A percentile compares a stretch with the other conserved stretches of the same genome.
phyloP scores from a whole-genome alignment of 2,113 vertebrate species.

The Xenotilapia longispinis region DNA sequence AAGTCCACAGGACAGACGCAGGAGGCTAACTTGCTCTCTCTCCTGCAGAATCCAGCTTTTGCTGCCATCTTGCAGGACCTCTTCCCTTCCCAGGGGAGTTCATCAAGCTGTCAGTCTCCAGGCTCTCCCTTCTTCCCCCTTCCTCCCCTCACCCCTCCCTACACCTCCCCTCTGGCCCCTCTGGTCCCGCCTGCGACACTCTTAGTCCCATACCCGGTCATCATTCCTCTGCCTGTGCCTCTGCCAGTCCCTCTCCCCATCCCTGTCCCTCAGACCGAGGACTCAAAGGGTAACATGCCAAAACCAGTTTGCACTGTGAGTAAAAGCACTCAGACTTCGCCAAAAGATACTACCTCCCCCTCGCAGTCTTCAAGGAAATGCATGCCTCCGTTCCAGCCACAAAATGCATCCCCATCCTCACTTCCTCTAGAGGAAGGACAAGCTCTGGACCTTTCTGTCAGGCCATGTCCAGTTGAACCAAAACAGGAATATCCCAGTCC shows the following conservation, averaged over 20 bases:
- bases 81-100: slow-evolving; percentile 77
- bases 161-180: slow-evolving; percentile 82
- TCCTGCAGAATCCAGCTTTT: slow-evolving; percentile 86
- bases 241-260: slow-evolving; percentile 89
- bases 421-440: slow-evolving; percentile 75
- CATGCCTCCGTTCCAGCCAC: background rate
- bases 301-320: slow-evolving; percentile 77
- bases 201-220: slow-evolving; percentile 90
- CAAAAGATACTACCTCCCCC: slow-evolving; percentile 52
- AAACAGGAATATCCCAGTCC: slow-evolving; percentile 62
- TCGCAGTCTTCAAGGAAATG: background rate
- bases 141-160: slow-evolving; percentile 77
- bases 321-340: slow-evolving; percentile 81
- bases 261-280: slow-evolving; percentile 77
- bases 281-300: slow-evolving; percentile 75
- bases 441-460: slow-evolving; percentile 88
- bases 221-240: slow-evolving; percentile 90
- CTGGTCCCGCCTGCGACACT: slow-evolving; percentile 91
- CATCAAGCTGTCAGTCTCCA: slow-evolving; percentile 76
- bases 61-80: slow-evolving; percentile 90
- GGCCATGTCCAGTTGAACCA: slow-evolving; percentile 68
- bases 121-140: slow-evolving; percentile 63
- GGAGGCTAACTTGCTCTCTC: slow-evolving; percentile 80
- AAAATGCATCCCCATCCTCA: slow-evolving; percentile 4
- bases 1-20: slow-evolving; percentile 75